These are phyloP conservation scores for Drosophila watanabei DNA, from an alignment of 1,140 invertebrate species.

Conservation along the genomic window DNA sequence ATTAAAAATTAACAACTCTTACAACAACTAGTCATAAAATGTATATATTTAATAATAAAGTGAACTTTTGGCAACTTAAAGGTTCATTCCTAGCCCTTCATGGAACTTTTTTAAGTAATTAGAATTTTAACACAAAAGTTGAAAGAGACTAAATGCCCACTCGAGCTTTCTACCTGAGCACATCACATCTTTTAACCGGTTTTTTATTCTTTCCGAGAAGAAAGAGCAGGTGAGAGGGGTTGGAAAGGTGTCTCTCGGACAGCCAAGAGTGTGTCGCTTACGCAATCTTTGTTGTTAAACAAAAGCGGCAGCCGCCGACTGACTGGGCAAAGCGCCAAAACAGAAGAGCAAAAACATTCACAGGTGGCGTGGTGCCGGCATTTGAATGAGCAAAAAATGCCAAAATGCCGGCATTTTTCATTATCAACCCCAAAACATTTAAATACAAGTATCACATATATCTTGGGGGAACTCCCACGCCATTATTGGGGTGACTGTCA, in stretches of 20 bases:
- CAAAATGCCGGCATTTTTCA: conserved; percentile 32
- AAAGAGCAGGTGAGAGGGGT: conserved; percentile 14
- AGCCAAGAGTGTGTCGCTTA: conserved; percentile 35
- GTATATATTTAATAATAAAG: no score
- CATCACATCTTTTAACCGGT: conserved; percentile 34
- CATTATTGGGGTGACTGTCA: conserved; percentile 7
- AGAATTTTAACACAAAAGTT: neutral
- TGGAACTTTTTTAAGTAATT: neutral
- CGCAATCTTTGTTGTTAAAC: conserved; percentile 80
- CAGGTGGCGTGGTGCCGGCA: conserved; percentile 53
- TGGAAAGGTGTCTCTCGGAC: conserved; percentile 8
- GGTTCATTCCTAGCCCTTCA: neutral
- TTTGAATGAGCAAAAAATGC: conserved; percentile 28
- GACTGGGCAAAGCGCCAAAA: conserved; percentile 62
- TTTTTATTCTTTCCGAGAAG: neutral
- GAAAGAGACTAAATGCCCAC: neutral
- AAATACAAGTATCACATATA: neutral
- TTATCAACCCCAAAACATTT: conserved; percentile 20
- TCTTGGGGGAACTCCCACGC: conserved; percentile 22
- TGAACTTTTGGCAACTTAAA: neutral
- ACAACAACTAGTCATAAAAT: no score
- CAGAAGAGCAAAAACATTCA: conserved; percentile 41
- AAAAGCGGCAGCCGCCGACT: conserved; percentile 40
- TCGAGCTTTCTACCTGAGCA: conserved; percentile 17
- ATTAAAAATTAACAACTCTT: no score